A percentile compares a stretch with the other conserved stretches of the same genome.
Conservation (phyloP, 2,113 vertebrate genomes). For the Pholis gunnellus region DNA sequence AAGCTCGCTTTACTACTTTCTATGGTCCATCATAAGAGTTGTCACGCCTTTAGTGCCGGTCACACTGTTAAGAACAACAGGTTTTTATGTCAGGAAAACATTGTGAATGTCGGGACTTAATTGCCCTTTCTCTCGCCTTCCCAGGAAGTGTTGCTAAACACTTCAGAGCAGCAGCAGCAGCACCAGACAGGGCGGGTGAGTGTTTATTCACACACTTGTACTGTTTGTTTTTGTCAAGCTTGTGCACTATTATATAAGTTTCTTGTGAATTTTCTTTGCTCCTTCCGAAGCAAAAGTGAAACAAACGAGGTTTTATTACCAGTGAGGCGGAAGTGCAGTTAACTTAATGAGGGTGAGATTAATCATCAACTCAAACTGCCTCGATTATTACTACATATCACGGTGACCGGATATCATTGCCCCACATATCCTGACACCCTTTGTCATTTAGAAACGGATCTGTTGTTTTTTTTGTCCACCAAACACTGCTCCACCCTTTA, state of each 20-base stretch:
- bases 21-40: neutral
- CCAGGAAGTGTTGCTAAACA: conserved; percentile 51
- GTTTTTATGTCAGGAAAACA: neutral
- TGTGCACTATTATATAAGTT: neutral
- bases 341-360: neutral
- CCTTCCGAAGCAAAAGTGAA: conserved; percentile 16
- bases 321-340: neutral
- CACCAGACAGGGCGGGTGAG: conserved; percentile 53
- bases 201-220: neutral
- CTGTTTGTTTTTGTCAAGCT: neutral
- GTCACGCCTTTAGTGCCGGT: neutral
- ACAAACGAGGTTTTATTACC: neutral
- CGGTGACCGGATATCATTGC: neutral
- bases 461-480: neutral
- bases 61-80: no score
- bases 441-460: neutral
- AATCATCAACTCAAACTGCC: neutral
- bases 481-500: neutral
- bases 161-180: conserved; percentile 15
- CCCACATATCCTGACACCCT: neutral
- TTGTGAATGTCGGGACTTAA: neutral
- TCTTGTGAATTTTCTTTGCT: neutral
- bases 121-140: neutral
- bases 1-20: neutral
- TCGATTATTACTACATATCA: neutral